These are phyloP conservation scores for Tiliacea citrago DNA, from an alignment of 2,888 invertebrate species.

Conservation along the genomic window DNA sequence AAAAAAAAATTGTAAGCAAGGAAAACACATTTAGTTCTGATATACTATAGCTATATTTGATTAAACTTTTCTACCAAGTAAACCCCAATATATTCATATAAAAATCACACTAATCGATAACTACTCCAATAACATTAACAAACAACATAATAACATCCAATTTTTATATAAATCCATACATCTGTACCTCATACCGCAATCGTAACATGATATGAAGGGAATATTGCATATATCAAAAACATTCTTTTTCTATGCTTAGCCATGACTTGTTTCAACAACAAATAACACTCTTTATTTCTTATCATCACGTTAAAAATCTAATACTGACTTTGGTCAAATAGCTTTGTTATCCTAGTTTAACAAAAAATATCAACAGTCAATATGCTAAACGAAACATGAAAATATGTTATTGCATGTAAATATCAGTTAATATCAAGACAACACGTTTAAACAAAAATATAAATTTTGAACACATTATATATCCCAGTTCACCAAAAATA, in stretches of 20 bases:
- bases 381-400: constrained; percentile 86
- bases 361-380: constrained; percentile 89
- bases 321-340: constrained; percentile 91
- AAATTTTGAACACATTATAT: constrained; percentile 88
- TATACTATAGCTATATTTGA: constrained; percentile 88
- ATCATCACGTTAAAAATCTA: constrained; percentile 87
- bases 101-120: constrained; percentile 89
- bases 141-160: constrained; percentile 87
- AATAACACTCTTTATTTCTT: constrained; percentile 81
- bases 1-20: constrained; percentile 69
- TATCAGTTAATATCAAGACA: constrained; percentile 88
- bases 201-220: constrained; percentile 85
- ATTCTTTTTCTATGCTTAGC: constrained; percentile 80
- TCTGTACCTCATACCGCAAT: constrained; percentile 82
- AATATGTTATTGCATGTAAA: constrained; percentile 87
- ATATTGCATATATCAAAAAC: constrained; percentile 82
- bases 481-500: constrained; percentile 82
- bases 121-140: constrained; percentile 90
- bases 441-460: constrained; percentile 73
- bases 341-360: constrained; percentile 90
- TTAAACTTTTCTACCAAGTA: constrained; percentile 90
- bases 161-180: constrained; percentile 79
- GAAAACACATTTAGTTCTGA: constrained; percentile 77
- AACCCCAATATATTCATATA: constrained; percentile 91
- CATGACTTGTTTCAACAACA: constrained; percentile 85